Conservation (phyloP, 1,140 invertebrate genomes). For the Ladona fulva region DNA sequence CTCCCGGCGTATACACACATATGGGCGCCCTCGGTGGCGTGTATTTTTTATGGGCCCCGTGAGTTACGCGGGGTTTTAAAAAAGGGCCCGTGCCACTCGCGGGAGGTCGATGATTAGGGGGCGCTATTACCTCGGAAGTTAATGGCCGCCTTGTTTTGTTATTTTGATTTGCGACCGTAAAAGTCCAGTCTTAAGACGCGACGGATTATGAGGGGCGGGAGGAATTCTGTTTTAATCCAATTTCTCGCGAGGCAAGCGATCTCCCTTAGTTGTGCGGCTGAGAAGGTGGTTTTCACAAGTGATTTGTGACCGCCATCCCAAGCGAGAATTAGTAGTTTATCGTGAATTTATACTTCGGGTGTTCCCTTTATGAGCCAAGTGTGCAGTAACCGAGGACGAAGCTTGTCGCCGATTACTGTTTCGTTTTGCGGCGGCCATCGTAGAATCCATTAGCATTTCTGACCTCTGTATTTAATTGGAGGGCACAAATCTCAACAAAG, state of each 20-base stretch:
- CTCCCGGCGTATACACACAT: not conserved
- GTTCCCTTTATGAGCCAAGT: no score
- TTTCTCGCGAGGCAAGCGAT: not conserved
- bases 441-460: no score
- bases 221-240: not conserved
- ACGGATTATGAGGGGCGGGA: not conserved
- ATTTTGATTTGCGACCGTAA: not conserved
- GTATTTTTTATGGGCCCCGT: not conserved
- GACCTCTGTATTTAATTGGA: no score
- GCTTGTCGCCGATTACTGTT: no score
- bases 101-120: not conserved
- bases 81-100: not conserved
- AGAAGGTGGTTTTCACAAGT: not conserved
- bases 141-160: not conserved
- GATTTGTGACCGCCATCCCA: no score
- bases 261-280: not conserved
- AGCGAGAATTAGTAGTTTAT: no score
- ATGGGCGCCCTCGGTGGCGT: not conserved
- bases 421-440: no score
- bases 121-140: not conserved
- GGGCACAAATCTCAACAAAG: no score
- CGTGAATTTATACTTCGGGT: no score
- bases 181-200: not conserved
- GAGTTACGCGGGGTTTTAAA: not conserved
- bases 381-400: no score